A percentile compares a stretch with the other conserved stretches of the same genome.
Conservation (phyloP, 2,113 vertebrate species). For the Sinosuthora webbiana region DNA sequence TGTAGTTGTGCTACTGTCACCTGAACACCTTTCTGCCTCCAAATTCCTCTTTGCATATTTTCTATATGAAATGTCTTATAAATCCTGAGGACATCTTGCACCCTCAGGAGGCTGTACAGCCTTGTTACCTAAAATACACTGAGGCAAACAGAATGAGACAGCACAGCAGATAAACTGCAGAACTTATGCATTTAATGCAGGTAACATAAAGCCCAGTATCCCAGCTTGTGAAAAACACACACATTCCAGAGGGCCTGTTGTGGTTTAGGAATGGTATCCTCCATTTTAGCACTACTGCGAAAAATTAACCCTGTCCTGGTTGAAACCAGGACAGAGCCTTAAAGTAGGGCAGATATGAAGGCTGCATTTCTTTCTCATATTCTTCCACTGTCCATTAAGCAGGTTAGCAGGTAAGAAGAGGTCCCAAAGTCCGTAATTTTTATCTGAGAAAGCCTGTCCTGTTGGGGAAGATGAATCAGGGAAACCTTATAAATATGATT, state of each 20-base stretch:
- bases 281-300: not conserved
- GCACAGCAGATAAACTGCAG: not conserved
- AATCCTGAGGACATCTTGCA: not conserved
- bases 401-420: not conserved
- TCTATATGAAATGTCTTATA: not conserved
- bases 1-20: not conserved
- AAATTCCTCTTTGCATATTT: not conserved
- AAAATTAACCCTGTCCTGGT: not conserved
- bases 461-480: no score
- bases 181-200: not conserved
- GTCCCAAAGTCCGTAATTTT: fast-evolving
- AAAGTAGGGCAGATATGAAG: not conserved
- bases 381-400: not conserved
- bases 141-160: not conserved
- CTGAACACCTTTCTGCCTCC: not conserved
- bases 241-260: not conserved
- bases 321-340: not conserved
- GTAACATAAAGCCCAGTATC: not conserved
- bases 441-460: not conserved
- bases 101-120: not conserved
- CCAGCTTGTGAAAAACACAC: not conserved
- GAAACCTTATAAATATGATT: no score
- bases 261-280: not conserved
- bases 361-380: not conserved
- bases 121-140: not conserved